Conservation (phyloP, 2,888 invertebrate genomes). For the Thymelicus lineola region DNA sequence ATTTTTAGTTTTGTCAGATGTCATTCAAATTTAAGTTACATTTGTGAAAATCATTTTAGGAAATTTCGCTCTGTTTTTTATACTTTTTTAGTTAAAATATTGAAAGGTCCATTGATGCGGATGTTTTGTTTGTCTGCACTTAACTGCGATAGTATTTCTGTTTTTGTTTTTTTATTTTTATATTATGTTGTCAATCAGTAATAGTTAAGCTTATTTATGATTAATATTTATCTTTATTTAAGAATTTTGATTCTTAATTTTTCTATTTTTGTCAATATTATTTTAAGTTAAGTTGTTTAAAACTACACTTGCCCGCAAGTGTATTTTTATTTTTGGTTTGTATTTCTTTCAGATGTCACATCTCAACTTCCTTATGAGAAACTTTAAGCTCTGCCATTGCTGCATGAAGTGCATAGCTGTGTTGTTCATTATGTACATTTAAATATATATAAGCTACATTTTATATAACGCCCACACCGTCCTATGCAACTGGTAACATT, state of each 20-base stretch:
- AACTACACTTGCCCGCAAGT: conserved; percentile 22
- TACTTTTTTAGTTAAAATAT: too few relatives aligned
- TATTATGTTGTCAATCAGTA: too few relatives aligned
- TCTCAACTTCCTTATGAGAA: conserved; percentile 96
- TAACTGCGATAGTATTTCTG: too few relatives aligned
- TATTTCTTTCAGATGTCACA: conserved; percentile 94
- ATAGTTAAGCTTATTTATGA: neutral
- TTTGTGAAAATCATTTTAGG: too few relatives aligned
- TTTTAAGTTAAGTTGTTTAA: neutral
- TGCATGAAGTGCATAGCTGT: conserved; percentile 81
- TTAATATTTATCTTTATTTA: neutral
- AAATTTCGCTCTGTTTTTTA: too few relatives aligned
- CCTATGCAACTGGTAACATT: conserved; percentile 40
- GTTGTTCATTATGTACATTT: conserved; percentile 61
- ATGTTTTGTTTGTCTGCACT: too few relatives aligned
- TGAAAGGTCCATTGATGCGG: too few relatives aligned
- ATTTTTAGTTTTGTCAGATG: too few relatives aligned
- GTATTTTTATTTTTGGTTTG: conserved; percentile 62
- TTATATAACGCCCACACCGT: conserved; percentile 40
- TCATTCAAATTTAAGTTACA: too few relatives aligned
- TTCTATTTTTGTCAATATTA: neutral
- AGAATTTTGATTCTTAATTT: neutral
- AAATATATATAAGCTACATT: conserved; percentile 46
- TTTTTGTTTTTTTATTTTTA: too few relatives aligned
- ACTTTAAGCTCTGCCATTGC: conserved; percentile 89